A percentile compares a stretch with the other conserved stretches of the same genome.
Conservation (phyloP, 2,797 vertebrate genomes). For the Sebastes taczanowskii region DNA sequence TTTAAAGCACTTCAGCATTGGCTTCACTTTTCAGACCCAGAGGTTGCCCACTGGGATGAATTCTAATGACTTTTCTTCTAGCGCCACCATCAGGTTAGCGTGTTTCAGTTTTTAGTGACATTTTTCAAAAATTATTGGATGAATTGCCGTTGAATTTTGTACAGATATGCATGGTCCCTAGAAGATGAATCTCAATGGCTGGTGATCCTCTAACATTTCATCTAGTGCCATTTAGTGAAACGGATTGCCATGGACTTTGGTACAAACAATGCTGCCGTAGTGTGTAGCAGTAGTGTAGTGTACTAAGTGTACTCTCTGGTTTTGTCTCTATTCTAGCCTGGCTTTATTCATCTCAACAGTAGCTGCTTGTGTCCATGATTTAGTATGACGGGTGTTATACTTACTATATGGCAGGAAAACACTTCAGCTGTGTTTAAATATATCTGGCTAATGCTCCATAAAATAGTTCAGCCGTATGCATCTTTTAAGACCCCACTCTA, state of each 20-base stretch:
- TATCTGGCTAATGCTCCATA: conserved; percentile 77
- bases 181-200: too few species aligned
- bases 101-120: too few species aligned
- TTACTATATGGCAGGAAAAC: conserved; percentile 52
- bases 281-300: background rate
- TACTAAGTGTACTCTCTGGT: conserved; percentile 16
- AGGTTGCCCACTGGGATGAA: fast-evolving
- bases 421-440: conserved; percentile 67
- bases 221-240: background rate
- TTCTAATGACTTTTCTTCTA: too few species aligned
- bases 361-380: conserved; percentile 57
- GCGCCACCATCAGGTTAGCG: too few species aligned
- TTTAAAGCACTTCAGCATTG: too few species aligned
- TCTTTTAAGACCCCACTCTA: conserved; percentile 71
- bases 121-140: background rate
- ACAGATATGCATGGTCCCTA: background rate
- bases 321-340: conserved; percentile 1
- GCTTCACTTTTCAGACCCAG: too few species aligned
- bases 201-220: background rate
- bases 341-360: conserved; percentile 29
- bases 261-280: background rate
- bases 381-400: conserved; percentile 63
- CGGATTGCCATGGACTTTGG: background rate
- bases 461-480: conserved; percentile 73
- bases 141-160: background rate